phyloP scores from a whole-genome alignment of 2,797 vertebrate species.

The Phataginus tricuspis region DNA sequence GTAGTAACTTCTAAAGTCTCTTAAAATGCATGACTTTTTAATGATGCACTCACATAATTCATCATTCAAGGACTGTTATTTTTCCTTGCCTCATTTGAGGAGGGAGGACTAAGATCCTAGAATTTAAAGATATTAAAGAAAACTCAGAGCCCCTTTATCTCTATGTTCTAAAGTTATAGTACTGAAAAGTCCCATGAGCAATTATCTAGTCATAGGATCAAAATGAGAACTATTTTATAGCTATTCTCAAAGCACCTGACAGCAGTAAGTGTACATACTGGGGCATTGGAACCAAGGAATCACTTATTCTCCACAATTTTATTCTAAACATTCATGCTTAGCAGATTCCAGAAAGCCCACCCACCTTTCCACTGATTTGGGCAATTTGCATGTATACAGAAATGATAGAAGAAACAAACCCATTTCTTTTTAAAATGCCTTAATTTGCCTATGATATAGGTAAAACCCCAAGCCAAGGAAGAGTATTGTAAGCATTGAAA shows the following conservation, averaged over 20 bases:
- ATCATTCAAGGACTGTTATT: background rate
- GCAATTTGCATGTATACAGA: background rate
- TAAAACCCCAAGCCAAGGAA: conserved; percentile 1
- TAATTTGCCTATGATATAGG: background rate
- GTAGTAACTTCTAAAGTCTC: background rate
- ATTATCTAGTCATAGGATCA: background rate
- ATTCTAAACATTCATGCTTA: background rate
- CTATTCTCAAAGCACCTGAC: background rate
- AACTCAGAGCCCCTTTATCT: background rate
- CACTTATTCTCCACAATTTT: background rate
- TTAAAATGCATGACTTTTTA: background rate
- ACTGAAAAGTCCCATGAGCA: background rate
- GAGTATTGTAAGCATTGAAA: background rate
- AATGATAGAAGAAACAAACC: background rate
- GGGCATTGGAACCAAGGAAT: background rate
- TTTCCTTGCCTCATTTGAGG: background rate
- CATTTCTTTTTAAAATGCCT: background rate
- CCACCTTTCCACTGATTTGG: background rate
- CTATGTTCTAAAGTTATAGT: background rate
- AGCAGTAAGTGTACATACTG: background rate
- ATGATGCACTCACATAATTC: background rate
- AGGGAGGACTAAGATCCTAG: background rate
- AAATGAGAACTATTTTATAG: background rate
- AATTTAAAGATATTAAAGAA: conserved; percentile 34
- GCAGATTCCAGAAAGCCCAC: background rate